Conservation (phyloP, 2,888 invertebrate species). For the Poecilobothrus nobilitatus region DNA sequence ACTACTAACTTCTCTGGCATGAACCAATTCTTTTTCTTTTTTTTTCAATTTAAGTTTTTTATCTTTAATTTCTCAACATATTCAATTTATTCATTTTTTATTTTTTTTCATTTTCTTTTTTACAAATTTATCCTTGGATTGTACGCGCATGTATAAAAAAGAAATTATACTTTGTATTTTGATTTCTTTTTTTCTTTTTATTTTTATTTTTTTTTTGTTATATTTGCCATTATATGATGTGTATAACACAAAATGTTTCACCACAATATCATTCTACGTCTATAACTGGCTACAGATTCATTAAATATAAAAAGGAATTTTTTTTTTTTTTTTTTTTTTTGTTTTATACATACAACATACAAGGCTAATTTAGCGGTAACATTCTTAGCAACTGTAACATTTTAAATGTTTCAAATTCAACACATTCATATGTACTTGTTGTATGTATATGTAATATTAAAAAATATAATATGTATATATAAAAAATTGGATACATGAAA, state of each 20-base stretch:
- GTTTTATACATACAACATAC: not conserved
- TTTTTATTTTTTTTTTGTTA: too few relatives aligned
- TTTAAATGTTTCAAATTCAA: not conserved
- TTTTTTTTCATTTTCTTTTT: too few relatives aligned
- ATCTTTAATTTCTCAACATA: too few relatives aligned
- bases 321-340: too few relatives aligned
- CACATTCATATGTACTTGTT: not conserved
- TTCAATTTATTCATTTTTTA: too few relatives aligned
- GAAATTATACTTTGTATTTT: not conserved
- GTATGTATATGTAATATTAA: not conserved
- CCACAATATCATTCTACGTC: not conserved
- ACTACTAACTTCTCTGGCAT: too few relatives aligned
- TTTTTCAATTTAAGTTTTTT: too few relatives aligned
- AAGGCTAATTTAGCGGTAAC: not conserved
- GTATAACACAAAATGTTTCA: not conserved
- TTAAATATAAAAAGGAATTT: too few relatives aligned
- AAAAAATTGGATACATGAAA: too few relatives aligned
- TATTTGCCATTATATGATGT: too few relatives aligned
- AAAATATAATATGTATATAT: too few relatives aligned
- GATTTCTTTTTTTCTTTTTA: not conserved
- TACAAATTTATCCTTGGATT: not conserved
- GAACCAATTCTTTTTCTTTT: too few relatives aligned
- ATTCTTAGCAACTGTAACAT: slow-evolving; percentile 1
- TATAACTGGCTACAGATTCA: not conserved
- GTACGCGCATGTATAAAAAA: slow-evolving; percentile 15